Conservation (phyloP, 2,888 invertebrate genomes). For the Diachrysia chrysitis region DNA sequence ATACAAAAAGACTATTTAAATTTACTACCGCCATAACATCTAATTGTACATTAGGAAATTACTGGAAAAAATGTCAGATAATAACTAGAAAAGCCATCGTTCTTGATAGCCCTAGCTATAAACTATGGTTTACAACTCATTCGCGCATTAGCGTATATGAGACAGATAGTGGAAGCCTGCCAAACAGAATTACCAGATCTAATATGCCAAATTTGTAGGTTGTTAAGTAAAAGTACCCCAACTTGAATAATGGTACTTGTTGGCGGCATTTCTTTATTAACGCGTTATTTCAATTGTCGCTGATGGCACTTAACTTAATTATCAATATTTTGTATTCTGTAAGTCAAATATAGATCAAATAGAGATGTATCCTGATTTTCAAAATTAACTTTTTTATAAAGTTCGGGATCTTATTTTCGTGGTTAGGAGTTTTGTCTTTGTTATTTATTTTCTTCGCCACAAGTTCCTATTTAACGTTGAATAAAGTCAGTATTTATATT, state of each 20-base stretch:
- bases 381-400: no score
- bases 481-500: no score
- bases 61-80: neutral
- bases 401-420: no score
- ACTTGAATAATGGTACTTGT: conserved; percentile 27
- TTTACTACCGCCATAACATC: neutral
- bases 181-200: conserved; percentile 31
- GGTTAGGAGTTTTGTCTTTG: no score
- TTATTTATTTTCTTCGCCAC: no score
- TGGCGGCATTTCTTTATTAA: neutral
- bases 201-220: conserved; percentile 20
- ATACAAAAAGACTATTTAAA: neutral
- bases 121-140: conserved; percentile 29
- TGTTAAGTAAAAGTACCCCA: conserved; percentile 16
- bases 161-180: conserved; percentile 33
- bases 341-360: neutral
- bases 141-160: conserved; percentile 25
- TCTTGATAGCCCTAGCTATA: conserved; percentile 1
- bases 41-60: neutral
- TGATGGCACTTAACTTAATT: neutral
- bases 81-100: neutral
- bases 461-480: no score
- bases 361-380: no score
- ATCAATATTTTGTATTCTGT: neutral
- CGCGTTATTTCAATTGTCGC: neutral